A percentile compares a stretch with the other conserved stretches of the same genome.
phyloP scores from a whole-genome alignment of 1,140 invertebrate species.

The Tetramorium simillimum region DNA sequence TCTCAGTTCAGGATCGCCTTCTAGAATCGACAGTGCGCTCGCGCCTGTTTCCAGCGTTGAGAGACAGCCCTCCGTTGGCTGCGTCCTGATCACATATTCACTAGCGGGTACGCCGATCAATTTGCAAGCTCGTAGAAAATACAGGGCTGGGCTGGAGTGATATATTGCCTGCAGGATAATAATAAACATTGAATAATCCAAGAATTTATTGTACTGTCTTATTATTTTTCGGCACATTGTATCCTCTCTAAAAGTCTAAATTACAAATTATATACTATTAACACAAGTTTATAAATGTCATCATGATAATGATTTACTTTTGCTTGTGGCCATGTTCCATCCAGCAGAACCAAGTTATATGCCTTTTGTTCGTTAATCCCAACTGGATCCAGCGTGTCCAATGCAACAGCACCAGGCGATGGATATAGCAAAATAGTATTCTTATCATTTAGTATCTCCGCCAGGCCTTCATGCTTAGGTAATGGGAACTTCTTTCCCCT shows the following conservation, averaged over 20 bases:
- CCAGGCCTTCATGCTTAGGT: conserved; percentile 89
- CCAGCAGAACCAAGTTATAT: conserved; percentile 94
- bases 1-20: conserved; percentile 89
- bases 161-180: conserved; percentile 88
- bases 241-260: background rate
- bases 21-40: conserved; percentile 92
- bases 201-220: background rate
- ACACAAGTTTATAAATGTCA: background rate
- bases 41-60: conserved; percentile 97
- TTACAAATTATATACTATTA: background rate
- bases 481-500: conserved; percentile 94
- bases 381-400: conserved; percentile 86
- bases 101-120: conserved; percentile 90
- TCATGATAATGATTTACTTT: conserved; percentile 84
- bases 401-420: conserved; percentile 88
- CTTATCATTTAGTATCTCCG: conserved; percentile 88
- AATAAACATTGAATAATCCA: background rate
- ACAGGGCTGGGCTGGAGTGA: conserved; percentile 89
- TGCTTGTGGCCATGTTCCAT: conserved; percentile 98
- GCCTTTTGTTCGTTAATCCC: conserved; percentile 79
- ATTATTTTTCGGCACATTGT: background rate
- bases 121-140: conserved; percentile 91
- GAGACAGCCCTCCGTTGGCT: conserved; percentile 95
- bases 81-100: conserved; percentile 96
- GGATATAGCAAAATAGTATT: conserved; percentile 94